A percentile compares a stretch with the other conserved stretches of the same genome.
These are phyloP conservation scores for Perithous albicinctus DNA, from an alignment of 2,888 invertebrate species.

Conservation along the genomic window DNA sequence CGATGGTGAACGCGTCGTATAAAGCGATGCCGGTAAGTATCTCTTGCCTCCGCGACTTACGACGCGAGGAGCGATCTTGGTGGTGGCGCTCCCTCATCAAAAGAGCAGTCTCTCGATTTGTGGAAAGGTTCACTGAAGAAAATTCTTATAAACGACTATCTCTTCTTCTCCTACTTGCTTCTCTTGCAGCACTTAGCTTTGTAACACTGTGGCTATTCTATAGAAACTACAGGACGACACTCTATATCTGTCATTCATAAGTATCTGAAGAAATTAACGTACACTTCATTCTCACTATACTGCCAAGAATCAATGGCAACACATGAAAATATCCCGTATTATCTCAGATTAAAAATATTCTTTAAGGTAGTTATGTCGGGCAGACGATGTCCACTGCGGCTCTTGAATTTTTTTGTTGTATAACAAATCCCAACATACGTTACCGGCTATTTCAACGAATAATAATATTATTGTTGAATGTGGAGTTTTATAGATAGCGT, in stretches of 20 bases:
- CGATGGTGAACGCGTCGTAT: conserved; percentile 66
- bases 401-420: too few species aligned
- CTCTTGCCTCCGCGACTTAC: conserved; percentile 56
- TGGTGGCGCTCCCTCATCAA: conserved; percentile 39
- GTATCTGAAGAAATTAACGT: conserved; percentile 1
- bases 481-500: too few species aligned
- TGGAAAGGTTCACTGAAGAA: conserved; percentile 52
- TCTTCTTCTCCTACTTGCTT: conserved; percentile 5
- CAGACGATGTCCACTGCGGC: too few species aligned
- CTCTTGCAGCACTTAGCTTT: conserved; percentile 32
- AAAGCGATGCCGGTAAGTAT: conserved; percentile 65
- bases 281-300: not conserved
- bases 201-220: conserved; percentile 26
- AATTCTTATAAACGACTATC: conserved; percentile 63
- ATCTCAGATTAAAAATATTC: too few species aligned
- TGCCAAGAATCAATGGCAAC: not conserved
- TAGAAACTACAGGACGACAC: not conserved
- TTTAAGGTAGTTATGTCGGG: too few species aligned
- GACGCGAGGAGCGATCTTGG: conserved; percentile 15
- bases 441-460: too few species aligned
- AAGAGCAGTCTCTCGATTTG: conserved; percentile 61
- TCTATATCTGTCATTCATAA: conserved; percentile 20
- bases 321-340: too few species aligned
- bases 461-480: too few species aligned
- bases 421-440: too few species aligned